Base-by-base conservation (phyloP, 1,140 invertebrate genomes). In the Drosophila watanabei region DNA sequence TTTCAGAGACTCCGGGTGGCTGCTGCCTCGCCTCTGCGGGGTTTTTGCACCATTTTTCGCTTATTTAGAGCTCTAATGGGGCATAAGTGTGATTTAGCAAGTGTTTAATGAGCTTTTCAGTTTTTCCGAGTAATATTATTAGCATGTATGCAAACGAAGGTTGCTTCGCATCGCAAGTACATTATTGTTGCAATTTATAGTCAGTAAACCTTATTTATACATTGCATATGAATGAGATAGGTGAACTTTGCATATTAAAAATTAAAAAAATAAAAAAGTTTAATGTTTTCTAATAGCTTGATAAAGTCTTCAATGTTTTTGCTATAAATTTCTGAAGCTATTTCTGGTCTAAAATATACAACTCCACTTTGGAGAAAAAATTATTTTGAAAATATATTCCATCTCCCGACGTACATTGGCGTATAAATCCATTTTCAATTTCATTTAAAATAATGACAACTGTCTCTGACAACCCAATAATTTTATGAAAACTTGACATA, bases 1-100 rank as follows among this genome's bases (percentile, higher is more conserved):
- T 54, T 63, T 48, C 61, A 39, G 28, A 18, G 35, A 56, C 35
- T 57, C 48, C 14, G 32, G 32, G 48, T 59, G 41, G 49, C 37
- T 45, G 32, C 10, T 41, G 7, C 18, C 32, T 1, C 14, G 14
- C 52, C 54, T 20, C 54, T 70, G 39, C 35, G 49, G 24, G 52
- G 57, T 28, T 54, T 82, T 51, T 70, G 16, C 51, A 57, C 71
- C 71, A 64, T 86, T 90, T 82, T 89, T 77, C 86, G 85, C 82
- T 89, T 90, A 82, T 89, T 90, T 89, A 85, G 85, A 90, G 79
- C 64, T 75, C 85, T 89, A 89, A 89, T 89, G 82, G 85, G 82
- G 86, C 86, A 80, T 80, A 89, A 90, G 85, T 89, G 85, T 90
- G 82, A 89, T 89, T 90, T 71, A 54, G 85, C 82, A 82, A 89